Evolutionary conservation across 2,797 vertebrate species (phyloP), one percentile per base, ranked within the genome.

Genomic region (Dromococcyx pavoninus): DNA sequence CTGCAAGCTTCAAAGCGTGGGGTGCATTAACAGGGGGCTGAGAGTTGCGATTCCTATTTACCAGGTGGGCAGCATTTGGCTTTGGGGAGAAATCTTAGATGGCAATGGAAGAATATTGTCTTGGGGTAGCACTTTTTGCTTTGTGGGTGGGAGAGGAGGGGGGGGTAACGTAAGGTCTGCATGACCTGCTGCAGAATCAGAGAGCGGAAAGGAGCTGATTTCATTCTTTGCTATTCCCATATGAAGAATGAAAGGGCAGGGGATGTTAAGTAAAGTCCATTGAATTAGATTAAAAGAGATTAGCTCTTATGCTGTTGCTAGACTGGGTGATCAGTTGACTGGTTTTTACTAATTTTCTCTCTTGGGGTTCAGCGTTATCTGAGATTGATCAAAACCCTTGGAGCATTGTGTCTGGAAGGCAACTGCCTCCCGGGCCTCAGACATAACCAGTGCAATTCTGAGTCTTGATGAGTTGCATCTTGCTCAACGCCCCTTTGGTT

Each of bases 381-480:
- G 89, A 89, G 94, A 94, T 94, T 88, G 95, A 96, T 95, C 87
- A 17, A 80, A 89, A 81, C 58, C 85, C 69, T 82, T 5, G 30
- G 94, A 91, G 93, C 91, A 87, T 74, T 91, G 83, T 84, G 65
- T 89, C 58, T 60, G 56, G n/a, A 88, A 97, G 87, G 95, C 90
- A 90, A 70, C 41, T 18, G 5, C 82, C 76, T 89, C 48, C 70
- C 1, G 0, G 54, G 46, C 78, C 32, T 58, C 87, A 77, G 78
- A 87, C 91, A 88, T 95, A 41, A 89, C 44, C 88, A n/a, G 10
- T 50, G 67, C 82, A 91, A 86, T 96, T 96, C 82, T 5, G 28
- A 64, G 95, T 25, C 72, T 90, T 95, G 89, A 86, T 84, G 86
- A 91, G 90, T 22, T 72, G 84, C 67, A 66, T 90, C 94, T 96